phyloP scores from a whole-genome alignment of 1,140 invertebrate genomes.

The Triops cancriformis region DNA sequence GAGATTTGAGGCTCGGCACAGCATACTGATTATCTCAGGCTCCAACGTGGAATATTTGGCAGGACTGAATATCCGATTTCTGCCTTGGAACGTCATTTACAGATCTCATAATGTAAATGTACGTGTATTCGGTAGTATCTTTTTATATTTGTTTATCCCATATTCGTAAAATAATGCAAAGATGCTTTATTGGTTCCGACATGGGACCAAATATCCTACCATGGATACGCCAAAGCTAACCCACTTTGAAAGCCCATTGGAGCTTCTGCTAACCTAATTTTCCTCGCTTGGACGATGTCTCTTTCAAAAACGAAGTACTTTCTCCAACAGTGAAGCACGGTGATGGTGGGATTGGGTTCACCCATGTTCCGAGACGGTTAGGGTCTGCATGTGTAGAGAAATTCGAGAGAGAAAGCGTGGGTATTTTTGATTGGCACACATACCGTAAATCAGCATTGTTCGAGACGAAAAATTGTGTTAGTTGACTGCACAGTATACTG shows the following conservation, averaged over 20 bases:
- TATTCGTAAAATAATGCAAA: too few species aligned
- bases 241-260: background rate
- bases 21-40: too few species aligned
- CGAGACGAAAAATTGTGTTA: background rate
- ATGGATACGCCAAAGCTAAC: background rate
- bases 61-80: too few species aligned
- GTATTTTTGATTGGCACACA: background rate
- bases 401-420: conserved; percentile 12
- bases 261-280: conserved; percentile 9
- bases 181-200: too few species aligned
- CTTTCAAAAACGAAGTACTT: background rate
- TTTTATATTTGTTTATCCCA: too few species aligned
- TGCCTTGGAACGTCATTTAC: too few species aligned
- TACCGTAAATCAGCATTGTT: background rate
- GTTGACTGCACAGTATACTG: too few species aligned
- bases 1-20: too few species aligned
- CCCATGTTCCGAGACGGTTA: background rate
- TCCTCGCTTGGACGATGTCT: background rate
- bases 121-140: too few species aligned
- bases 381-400: background rate
- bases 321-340: background rate
- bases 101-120: too few species aligned
- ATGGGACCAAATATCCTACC: background rate
- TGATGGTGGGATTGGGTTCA: background rate
- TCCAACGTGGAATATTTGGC: too few species aligned